These are phyloP conservation scores for Penaeus chinensis DNA, from an alignment of 1,140 invertebrate species.

Conservation along the genomic window DNA sequence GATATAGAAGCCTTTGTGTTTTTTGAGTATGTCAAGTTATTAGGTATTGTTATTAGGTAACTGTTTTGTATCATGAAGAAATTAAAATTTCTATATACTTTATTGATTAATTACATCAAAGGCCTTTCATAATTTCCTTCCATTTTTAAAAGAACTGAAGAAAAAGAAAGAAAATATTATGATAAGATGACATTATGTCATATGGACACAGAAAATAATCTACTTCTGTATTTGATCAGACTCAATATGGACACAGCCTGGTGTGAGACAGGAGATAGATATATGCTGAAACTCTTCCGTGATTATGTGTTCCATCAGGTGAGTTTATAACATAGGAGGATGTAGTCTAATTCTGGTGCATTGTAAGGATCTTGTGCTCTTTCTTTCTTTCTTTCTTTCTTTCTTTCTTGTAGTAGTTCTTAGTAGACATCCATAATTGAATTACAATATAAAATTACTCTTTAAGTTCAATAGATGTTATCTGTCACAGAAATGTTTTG, in stretches of 20 bases:
- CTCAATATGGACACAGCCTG: conserved; percentile 92
- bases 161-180: background rate
- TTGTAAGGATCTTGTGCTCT: background rate
- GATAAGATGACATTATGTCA: background rate
- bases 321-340: background rate
- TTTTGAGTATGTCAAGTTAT: too few relatives aligned
- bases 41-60: too few relatives aligned
- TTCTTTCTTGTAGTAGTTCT: background rate
- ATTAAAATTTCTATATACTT: too few relatives aligned
- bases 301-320: conserved; percentile 95
- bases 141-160: conserved; percentile 6
- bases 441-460: background rate
- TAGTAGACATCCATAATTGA: background rate
- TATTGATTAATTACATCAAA: too few relatives aligned
- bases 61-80: too few relatives aligned
- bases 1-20: too few relatives aligned
- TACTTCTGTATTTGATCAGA: conserved; percentile 70
- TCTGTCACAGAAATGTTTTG: too few relatives aligned
- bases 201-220: background rate
- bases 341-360: background rate
- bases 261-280: conserved; percentile 97
- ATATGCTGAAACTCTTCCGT: conserved; percentile 97
- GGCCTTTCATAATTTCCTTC: background rate
- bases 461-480: background rate
- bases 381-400: background rate